Base-by-base conservation (phyloP, 2,113 vertebrate genomes). In the Nymphicus hollandicus region DNA sequence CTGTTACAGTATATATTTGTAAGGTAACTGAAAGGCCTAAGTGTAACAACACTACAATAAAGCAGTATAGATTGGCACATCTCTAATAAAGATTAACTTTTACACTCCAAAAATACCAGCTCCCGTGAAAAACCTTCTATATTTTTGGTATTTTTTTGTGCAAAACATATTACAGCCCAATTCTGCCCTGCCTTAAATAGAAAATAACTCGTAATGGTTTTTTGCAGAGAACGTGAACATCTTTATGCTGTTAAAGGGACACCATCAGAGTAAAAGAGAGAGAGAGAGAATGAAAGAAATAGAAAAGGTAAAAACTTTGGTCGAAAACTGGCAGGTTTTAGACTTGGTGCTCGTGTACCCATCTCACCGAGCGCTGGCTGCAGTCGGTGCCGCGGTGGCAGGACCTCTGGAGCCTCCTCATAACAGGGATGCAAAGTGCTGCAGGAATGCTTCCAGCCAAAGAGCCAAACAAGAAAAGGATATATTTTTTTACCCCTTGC, bases 11-110 rank as follows among this genome's bases (percentile, higher is more conserved):
- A 98, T 98, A 98, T 98, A 98, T 97, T 98, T 83, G 49, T 97
- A 97, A 98, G 97, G 87, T 91, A 98, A 98, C 97, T 97, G 96
- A 96, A 97, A 98, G 95, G 97, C 96, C 97, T 98, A 98, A 97
- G 97, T 97, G 95, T 98, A 98, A 98, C 98, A 98, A 98, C 97
- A 97, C 97, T 98, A 98, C 97, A 98, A 96, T 96, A 97, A 93
- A 98, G 98, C 98, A 98, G 97, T 97, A 98, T 95, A 97, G 97
- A 98, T 98, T 98, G 97, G 98, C 98, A 98, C 97, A 98, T 98
- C 90, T 98, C 98, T 98, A 98, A 98, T 97, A 97, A 98, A 97
- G 98, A 97, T 97, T 98, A 98, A 98, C 97, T 98, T 98, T 97
- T 98, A 98, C 98, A 98, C 97, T 94, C 95, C 95, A 95, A 94